Conservation (phyloP, 2,797 vertebrate genomes). For the Catostomus latipinnis region DNA sequence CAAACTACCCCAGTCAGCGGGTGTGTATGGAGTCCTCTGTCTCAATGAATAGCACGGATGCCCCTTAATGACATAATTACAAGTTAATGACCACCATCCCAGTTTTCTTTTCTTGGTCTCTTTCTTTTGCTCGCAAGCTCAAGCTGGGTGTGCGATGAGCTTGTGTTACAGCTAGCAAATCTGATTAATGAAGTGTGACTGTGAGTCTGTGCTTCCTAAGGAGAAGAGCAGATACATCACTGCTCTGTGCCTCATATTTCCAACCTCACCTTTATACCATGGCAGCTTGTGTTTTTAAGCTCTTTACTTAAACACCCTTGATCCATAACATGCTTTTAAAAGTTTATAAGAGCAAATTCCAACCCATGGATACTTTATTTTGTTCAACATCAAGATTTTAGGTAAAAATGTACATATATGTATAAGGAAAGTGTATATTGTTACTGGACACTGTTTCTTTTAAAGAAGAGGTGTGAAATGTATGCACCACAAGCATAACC, state of each 20-base stretch:
- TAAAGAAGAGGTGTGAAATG: too few species aligned
- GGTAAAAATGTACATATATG: too few species aligned
- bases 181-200: conserved; percentile 76
- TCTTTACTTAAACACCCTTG: conserved; percentile 21
- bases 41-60: conserved; percentile 56
- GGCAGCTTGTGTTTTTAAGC: conserved; percentile 31
- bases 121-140: conserved; percentile 54
- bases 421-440: too few species aligned
- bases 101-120: conserved; percentile 60
- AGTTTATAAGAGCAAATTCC: not conserved
- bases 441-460: too few species aligned
- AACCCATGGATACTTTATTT: not conserved
- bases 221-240: conserved; percentile 50
- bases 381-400: too few species aligned
- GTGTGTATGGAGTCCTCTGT: conserved; percentile 49
- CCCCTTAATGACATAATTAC: conserved; percentile 63
- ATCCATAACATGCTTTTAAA: not conserved
- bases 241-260: conserved; percentile 39
- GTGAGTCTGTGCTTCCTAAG: conserved; percentile 68
- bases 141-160: conserved; percentile 70
- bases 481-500: too few species aligned
- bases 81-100: conserved; percentile 57
- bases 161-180: conserved; percentile 53
- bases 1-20: conserved; percentile 29
- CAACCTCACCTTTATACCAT: conserved; percentile 31